Evolutionary conservation across 2,888 invertebrate genomes (phyloP).

Genomic region (Silvanus unidentatus): DNA sequence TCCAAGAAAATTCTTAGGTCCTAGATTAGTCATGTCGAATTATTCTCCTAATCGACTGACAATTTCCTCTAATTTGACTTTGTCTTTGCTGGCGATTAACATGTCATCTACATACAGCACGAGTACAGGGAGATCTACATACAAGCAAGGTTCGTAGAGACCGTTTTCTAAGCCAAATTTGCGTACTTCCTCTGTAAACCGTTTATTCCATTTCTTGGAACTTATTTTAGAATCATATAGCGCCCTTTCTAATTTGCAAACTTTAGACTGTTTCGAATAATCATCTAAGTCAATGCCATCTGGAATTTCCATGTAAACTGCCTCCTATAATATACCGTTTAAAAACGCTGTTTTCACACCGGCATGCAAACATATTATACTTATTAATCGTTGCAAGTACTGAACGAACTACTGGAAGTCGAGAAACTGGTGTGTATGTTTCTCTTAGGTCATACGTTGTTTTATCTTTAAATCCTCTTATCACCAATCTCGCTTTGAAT

Average conservation of each 20-base stretch:
- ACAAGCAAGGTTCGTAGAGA: too few species aligned
- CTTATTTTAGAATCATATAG: slow-evolving; percentile 19
- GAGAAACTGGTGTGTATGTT: slow-evolving; percentile 11
- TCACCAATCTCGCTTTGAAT: too few species aligned
- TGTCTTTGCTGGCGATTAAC: too few species aligned
- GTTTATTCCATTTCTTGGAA: slow-evolving; percentile 20
- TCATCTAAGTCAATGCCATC: slow-evolving; percentile 11
- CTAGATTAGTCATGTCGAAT: too few species aligned
- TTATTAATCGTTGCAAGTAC: slow-evolving; percentile 4
- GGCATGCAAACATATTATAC: slow-evolving; percentile 3
- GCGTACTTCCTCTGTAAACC: slow-evolving; percentile 20
- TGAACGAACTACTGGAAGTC: slow-evolving; percentile 6
- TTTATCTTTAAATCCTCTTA: too few species aligned
- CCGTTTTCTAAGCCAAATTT: too few species aligned
- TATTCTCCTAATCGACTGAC: too few species aligned
- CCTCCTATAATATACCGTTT: slow-evolving; percentile 3
- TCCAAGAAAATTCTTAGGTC: too few species aligned
- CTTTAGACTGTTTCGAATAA: slow-evolving; percentile 9
- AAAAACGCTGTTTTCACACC: slow-evolving; percentile 7
- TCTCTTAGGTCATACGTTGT: too few species aligned
- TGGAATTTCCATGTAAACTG: slow-evolving; percentile 13
- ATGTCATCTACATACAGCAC: too few species aligned
- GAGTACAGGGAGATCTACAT: too few species aligned
- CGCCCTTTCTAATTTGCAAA: slow-evolving; percentile 19
- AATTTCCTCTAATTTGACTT: too few species aligned